A percentile compares a stretch with the other conserved stretches of the same genome.
These are phyloP conservation scores for Reinhardtius hippoglossoides DNA, from an alignment of 2,113 vertebrate species.

Conservation along the genomic window DNA sequence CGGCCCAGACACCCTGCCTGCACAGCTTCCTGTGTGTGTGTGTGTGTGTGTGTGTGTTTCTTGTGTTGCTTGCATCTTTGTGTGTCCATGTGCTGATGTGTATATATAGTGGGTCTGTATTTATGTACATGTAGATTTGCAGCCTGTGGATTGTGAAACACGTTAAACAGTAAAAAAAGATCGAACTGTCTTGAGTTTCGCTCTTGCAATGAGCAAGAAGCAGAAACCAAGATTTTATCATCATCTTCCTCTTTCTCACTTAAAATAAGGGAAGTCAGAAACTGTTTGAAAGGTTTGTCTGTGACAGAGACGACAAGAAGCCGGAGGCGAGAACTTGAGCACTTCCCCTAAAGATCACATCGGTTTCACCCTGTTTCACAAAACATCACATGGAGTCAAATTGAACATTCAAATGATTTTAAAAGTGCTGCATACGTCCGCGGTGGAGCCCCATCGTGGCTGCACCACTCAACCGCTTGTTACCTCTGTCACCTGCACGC, in stretches of 20 bases:
- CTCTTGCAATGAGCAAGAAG: slow-evolving; percentile 1
- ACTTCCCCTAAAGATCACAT: background rate
- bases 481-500: too few species aligned
- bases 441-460: too few species aligned
- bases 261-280: background rate
- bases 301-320: slow-evolving; percentile 6
- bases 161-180: background rate
- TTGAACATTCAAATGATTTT: too few species aligned
- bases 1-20: slow-evolving; percentile 53
- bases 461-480: too few species aligned
- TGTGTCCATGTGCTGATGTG: background rate
- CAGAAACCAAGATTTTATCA: background rate
- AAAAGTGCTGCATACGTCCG: too few species aligned
- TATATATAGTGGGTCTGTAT: background rate
- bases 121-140: background rate
- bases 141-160: background rate
- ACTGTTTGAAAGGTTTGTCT: background rate
- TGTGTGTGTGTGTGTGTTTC: slow-evolving; percentile 19
- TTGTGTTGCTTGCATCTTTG: background rate
- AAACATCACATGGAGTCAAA: background rate
- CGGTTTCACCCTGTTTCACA: slow-evolving; percentile 13
- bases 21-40: slow-evolving; percentile 52
- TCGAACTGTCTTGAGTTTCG: background rate
- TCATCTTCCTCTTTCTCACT: background rate
- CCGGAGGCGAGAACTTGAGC: background rate